These are phyloP conservation scores for Colius striatus DNA, from an alignment of 2,113 vertebrate species.

Conservation along the genomic window DNA sequence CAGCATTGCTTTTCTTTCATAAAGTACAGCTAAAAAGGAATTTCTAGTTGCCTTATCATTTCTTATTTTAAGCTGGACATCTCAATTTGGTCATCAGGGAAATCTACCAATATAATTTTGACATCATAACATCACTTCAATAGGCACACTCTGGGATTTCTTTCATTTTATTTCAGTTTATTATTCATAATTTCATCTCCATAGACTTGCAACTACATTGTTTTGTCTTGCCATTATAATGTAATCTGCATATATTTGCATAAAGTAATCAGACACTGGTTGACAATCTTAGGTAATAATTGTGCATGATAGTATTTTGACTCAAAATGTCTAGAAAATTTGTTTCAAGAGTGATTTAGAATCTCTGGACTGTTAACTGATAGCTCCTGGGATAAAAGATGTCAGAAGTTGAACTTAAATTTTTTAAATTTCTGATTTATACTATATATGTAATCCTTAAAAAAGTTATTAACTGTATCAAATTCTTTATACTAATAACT, in stretches of 20 bases:
- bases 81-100: neutral
- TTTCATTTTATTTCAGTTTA: conserved; percentile 38
- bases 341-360: neutral
- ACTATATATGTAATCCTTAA: neutral
- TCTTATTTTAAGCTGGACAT: conserved; percentile 5
- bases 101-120: neutral
- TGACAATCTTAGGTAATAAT: neutral
- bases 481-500: neutral
- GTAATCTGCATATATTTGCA: conserved; percentile 55
- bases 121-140: neutral
- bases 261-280: neutral
- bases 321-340: neutral
- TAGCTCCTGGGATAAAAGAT: neutral
- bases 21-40: neutral
- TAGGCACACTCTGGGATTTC: neutral
- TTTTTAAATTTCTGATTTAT: neutral
- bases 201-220: conserved; percentile 1
- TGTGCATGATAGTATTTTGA: neutral
- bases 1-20: neutral
- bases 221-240: conserved; percentile 41
- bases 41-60: neutral
- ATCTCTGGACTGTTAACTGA: neutral
- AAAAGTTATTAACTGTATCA: neutral
- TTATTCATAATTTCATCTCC: conserved; percentile 24
- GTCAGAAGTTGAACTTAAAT: neutral